A percentile compares a stretch with the other conserved stretches of the same genome.
Evolutionary conservation across 2,888 invertebrate species (phyloP).

Genomic region (Drosophila mercatorum): DNA sequence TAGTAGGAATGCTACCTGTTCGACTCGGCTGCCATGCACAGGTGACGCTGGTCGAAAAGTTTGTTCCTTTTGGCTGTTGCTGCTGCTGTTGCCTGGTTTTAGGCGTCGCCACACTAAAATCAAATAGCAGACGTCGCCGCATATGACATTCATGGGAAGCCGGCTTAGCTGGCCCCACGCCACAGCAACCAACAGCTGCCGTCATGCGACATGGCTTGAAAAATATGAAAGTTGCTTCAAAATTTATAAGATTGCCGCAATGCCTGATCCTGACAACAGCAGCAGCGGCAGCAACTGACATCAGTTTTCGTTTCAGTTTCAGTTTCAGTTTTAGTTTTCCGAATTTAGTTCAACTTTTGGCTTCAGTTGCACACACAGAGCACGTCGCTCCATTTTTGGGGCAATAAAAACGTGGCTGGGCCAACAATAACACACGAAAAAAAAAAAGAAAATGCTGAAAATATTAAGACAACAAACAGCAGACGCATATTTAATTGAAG

Average conservation of each 20-base stretch:
- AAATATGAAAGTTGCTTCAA: slow-evolving; percentile 79
- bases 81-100: slow-evolving; percentile 27
- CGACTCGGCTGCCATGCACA: slow-evolving; percentile 14
- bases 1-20: not conserved
- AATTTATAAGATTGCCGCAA: slow-evolving; percentile 68
- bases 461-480: slow-evolving; percentile 56
- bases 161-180: slow-evolving; percentile 10
- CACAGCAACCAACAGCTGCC: slow-evolving; percentile 4
- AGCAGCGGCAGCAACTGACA: slow-evolving; percentile 12
- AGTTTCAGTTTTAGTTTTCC: slow-evolving; percentile 36
- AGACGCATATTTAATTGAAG: slow-evolving; percentile 75
- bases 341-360: slow-evolving; percentile 30
- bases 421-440: not conserved
- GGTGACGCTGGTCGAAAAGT: slow-evolving; percentile 21
- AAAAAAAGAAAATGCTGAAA: not conserved
- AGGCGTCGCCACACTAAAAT: slow-evolving; percentile 51
- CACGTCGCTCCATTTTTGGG: slow-evolving; percentile 60
- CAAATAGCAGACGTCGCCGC: slow-evolving; percentile 52
- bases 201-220: slow-evolving; percentile 37
- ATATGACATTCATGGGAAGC: slow-evolving; percentile 47
- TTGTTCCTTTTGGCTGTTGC: no score
- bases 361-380: slow-evolving; percentile 57
- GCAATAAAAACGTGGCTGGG: slow-evolving; percentile 71
- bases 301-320: slow-evolving; percentile 28
- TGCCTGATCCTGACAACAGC: slow-evolving; percentile 31